Conservation (phyloP, 2,113 vertebrate genomes). For the Phylloscopus trochilus region DNA sequence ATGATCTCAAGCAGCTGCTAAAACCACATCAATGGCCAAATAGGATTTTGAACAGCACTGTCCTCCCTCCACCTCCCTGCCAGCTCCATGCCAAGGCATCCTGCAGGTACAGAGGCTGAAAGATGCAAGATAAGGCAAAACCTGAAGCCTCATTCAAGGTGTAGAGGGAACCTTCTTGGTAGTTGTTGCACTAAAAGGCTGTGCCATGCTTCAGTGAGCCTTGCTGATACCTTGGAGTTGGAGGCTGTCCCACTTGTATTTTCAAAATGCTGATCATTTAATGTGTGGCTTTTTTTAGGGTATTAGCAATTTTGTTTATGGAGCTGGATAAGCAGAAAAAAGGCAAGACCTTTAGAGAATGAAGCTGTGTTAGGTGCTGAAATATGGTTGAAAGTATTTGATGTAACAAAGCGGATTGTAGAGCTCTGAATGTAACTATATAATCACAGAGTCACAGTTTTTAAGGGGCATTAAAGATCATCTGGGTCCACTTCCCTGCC, state of each 20-base stretch:
- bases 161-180: background rate
- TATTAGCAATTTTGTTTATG: background rate
- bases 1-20: background rate
- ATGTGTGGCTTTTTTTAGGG: background rate
- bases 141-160: background rate
- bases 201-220: accelerated
- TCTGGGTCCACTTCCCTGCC: background rate
- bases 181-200: background rate
- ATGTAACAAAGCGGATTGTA: background rate
- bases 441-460: background rate
- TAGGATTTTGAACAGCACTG: background rate
- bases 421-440: background rate
- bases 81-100: accelerated
- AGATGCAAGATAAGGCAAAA: background rate
- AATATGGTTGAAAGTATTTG: background rate
- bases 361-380: background rate
- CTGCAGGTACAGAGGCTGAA: background rate
- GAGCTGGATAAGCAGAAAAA: background rate
- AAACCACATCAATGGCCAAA: background rate
- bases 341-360: background rate
- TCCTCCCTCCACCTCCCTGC: background rate
- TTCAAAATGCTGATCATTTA: background rate
- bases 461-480: background rate
- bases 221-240: background rate
- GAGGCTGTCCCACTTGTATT: background rate